Base-by-base conservation (phyloP, 2,113 vertebrate species). In the Solea solea region DNA sequence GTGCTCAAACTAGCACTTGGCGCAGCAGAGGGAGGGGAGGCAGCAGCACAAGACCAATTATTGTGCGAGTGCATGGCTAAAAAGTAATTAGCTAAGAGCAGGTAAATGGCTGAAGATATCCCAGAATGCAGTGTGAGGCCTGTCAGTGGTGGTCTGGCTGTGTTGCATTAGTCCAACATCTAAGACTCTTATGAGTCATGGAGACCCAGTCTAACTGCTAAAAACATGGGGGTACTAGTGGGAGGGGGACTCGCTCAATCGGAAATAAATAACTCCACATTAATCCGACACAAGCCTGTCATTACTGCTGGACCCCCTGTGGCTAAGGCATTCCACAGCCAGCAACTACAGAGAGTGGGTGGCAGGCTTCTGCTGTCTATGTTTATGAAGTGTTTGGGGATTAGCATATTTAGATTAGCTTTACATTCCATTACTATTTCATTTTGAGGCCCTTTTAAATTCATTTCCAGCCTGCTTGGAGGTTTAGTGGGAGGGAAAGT, bases 41-140 rank as follows among this genome's bases (percentile, higher is more conserved):
- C 65, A 64, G 79, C 71, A 69, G 86, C 87, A 88, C 87, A 88
- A 86, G 85, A 61, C 88, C 90, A 97, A 96, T 97, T 96, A 97
- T 93, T 94, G 93, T 92, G 91, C 60, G 52, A 95, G 94, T 89
- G 91, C 90, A 91, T 93, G 90, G 81, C 86, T 78, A 84, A 93
- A 96, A 96, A 96, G 93, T 95, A 97, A 97, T 98, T 96, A 95
- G 94, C 83, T 87, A 92, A 94, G 94, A 94, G 95, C 94, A 95
- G 95, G 88, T 92, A 97, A 95, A 81, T 56, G 72, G 61, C 64
- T 74, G 76, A 61, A 81, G 78, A 81, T 73, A 76, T 87, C 89
- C 91, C 86, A 88, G 81, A 90, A 88, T 89, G 84, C 85, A 84
- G 40, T 58, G 74, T 69, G 81, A 85, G 78, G 79, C 67, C 79